Base-by-base conservation (phyloP, 2,888 invertebrate species). In the Zygaena filipendulae region DNA sequence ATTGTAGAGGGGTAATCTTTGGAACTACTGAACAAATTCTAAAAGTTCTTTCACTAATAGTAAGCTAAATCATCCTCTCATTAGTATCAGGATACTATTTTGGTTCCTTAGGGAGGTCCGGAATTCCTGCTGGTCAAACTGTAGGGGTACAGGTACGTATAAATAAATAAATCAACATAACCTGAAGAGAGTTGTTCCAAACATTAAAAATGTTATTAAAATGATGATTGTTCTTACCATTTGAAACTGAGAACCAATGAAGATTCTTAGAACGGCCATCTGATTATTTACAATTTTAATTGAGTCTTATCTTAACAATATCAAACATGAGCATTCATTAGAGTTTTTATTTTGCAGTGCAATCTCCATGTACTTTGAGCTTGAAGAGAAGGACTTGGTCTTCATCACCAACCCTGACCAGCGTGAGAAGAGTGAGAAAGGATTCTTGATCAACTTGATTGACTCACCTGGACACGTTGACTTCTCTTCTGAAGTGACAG, bases 401-500 rank as follows among this genome's bases (percentile, higher is more conserved):
- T 96, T 97, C 84, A 96, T 99, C 67, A 94, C 89, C 47, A 90
- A 89, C 56, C 84, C 86, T 22, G 93, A 94, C 74, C 95, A 96
- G 75, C 87, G 93, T 59, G 95, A 97, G 59, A 92, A 91, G 82
- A 87, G 82, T 16, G 88, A 89, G 48, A 92, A 90, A 74, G 97
- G 97, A 82, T 99, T 99, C 87, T 91, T 99, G 79, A 99, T 99
- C 84, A 99, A 99, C 79, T 82, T 99, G 79, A 99, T 99, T 53
- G 99, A 99, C 81, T 99, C 99, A 11, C 99, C 99, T 47, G 99
- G 99, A 45, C 99, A 99, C 91, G 99, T 99, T 61, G 99, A 99
- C 82, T 99, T 99, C 84, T 98, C 98, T 3, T 97, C 96, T 43
- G 98, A 99, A 83, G 99, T 99, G 46, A 99, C 99, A 30, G 99